These are phyloP conservation scores for Drosophila nigromelanica DNA, from an alignment of 1,140 invertebrate species.

Conservation along the genomic window DNA sequence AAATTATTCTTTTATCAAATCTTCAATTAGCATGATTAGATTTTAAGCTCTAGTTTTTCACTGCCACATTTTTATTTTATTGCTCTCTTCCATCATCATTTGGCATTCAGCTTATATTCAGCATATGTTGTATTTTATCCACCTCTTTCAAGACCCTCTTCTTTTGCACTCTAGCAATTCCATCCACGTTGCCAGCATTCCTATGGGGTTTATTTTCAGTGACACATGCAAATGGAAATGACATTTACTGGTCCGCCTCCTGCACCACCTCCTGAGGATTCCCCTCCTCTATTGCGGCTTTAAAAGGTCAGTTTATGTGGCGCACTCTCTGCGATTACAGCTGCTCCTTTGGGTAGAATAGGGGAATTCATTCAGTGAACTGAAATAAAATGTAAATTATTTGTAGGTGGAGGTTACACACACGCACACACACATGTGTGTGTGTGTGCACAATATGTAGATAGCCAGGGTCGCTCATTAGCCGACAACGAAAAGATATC, in stretches of 20 bases:
- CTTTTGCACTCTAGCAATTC: neutral
- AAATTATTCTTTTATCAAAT: too few relatives aligned
- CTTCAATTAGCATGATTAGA: too few relatives aligned
- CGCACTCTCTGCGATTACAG: constrained; percentile 21
- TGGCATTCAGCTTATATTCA: neutral
- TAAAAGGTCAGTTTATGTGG: constrained; percentile 42
- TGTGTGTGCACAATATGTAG: constrained; percentile 31
- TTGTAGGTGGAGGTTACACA: constrained; percentile 27
- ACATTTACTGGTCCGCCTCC: constrained; percentile 23
- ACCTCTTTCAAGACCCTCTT: neutral
- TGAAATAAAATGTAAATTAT: constrained; percentile 51
- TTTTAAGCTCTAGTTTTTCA: too few relatives aligned
- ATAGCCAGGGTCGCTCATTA: constrained; percentile 46
- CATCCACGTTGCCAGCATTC: constrained; percentile 25
- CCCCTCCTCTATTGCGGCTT: neutral
- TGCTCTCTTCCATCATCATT: neutral
- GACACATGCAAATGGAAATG: constrained; percentile 56
- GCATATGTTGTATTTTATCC: neutral
- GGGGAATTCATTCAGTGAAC: constrained; percentile 24
- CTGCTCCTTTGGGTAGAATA: neutral
- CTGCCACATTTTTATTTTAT: neutral
- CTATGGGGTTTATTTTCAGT: constrained; percentile 38
- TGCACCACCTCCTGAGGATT: neutral
- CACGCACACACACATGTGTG: neutral
- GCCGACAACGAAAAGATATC: constrained; percentile 21